A percentile compares a stretch with the other conserved stretches of the same genome.
Evolutionary conservation across 1,140 invertebrate genomes (phyloP).

Genomic region (Anastrepha ludens): DNA sequence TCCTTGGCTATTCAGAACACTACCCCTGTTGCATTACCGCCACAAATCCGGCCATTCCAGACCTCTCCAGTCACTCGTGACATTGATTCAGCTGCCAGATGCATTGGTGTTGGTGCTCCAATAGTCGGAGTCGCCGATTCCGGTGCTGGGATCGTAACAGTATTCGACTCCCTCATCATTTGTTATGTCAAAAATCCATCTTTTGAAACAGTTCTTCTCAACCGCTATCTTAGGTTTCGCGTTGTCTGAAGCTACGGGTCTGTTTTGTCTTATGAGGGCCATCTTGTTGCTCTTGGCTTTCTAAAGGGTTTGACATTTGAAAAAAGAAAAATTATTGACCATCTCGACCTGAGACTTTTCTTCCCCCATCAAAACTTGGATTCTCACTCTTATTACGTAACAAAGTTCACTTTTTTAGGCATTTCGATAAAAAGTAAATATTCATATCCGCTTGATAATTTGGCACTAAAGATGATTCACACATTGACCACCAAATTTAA

Average conservation of each 20-base stretch:
- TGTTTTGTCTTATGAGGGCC: slow-evolving; percentile 99
- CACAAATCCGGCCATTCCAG: slow-evolving; percentile 87
- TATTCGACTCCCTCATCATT: slow-evolving; percentile 99
- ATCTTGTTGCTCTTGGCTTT: slow-evolving; percentile 99
- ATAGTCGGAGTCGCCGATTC: slow-evolving; percentile 99
- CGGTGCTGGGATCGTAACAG: slow-evolving; percentile 98
- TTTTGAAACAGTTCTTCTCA: slow-evolving; percentile 98
- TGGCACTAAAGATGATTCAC: too few relatives aligned
- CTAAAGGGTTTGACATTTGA: slow-evolving; percentile 79
- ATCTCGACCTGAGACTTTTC: too few relatives aligned
- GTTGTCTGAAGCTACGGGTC: slow-evolving; percentile 99
- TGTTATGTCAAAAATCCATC: slow-evolving; percentile 99
- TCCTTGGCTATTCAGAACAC: slow-evolving; percentile 77
- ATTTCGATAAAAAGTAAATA: too few relatives aligned
- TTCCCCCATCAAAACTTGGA: too few relatives aligned
- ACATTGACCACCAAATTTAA: too few relatives aligned
- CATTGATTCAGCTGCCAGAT: slow-evolving; percentile 99
- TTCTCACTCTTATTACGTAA: too few relatives aligned
- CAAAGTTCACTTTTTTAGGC: too few relatives aligned
- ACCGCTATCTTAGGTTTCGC: slow-evolving; percentile 99
- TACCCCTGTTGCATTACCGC: slow-evolving; percentile 77
- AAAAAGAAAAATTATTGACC: too few relatives aligned
- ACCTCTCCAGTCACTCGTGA: slow-evolving; percentile 93
- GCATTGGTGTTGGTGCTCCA: slow-evolving; percentile 99
- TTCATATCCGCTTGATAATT: too few relatives aligned